A percentile compares a stretch with the other conserved stretches of the same genome.
These are phyloP conservation scores for Characodon lateralis DNA, from an alignment of 2,797 vertebrate species.

Conservation along the genomic window DNA sequence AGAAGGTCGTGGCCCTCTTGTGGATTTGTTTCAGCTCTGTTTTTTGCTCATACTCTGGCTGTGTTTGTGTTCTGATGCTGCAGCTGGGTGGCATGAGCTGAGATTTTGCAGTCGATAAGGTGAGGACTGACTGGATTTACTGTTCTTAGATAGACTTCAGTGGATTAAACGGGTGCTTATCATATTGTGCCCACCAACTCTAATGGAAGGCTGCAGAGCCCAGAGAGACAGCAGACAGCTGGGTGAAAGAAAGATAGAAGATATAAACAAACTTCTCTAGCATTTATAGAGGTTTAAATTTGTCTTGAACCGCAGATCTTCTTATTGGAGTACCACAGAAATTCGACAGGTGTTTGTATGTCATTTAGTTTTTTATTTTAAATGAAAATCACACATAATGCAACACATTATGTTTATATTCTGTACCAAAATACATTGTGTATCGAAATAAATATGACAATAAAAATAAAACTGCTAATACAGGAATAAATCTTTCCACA, in stretches of 20 bases:
- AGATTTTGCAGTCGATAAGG: slow-evolving; percentile 48
- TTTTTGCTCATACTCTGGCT: slow-evolving; percentile 17
- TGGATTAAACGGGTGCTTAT: slow-evolving; percentile 33
- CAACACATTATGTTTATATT: background rate
- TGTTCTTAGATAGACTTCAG: slow-evolving; percentile 30
- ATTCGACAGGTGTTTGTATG: background rate
- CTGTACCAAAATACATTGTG: background rate
- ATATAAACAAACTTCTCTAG: background rate
- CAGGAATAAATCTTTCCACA: background rate
- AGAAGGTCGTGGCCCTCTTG: slow-evolving; percentile 2
- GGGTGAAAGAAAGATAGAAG: too few relatives aligned
- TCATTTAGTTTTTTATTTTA: background rate
- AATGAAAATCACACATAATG: background rate
- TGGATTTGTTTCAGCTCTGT: background rate
- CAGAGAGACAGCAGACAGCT: background rate
- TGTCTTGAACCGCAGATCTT: background rate
- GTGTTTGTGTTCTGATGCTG: slow-evolving; percentile 37
- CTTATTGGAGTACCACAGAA: background rate
- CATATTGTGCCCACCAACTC: slow-evolving; percentile 9
- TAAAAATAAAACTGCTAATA: background rate
- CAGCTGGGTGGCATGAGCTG: slow-evolving; percentile 33
- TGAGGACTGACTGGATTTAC: slow-evolving; percentile 28
- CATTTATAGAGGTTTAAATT: background rate
- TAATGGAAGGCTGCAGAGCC: slow-evolving; percentile 1
- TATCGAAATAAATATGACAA: background rate